phyloP scores from a whole-genome alignment of 2,797 vertebrate species.

The Sciurus carolinensis region DNA sequence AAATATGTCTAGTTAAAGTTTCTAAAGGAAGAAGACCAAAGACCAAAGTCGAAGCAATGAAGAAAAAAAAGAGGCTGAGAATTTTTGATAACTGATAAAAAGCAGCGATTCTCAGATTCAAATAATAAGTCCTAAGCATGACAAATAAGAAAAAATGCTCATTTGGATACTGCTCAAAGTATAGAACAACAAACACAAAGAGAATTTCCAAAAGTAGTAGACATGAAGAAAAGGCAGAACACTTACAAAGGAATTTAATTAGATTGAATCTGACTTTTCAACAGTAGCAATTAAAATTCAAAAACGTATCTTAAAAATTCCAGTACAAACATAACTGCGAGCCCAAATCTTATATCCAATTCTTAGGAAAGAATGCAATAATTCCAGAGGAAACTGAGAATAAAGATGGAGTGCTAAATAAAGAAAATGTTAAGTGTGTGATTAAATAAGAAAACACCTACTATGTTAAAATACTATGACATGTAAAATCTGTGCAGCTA shows the following conservation, averaged over 20 bases:
- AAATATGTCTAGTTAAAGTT: neutral
- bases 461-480: neutral
- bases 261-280: neutral
- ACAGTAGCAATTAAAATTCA: neutral
- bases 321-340: neutral
- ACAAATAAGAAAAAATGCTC: neutral
- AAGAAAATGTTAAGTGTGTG: neutral
- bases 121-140: neutral
- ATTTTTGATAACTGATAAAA: neutral
- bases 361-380: neutral
- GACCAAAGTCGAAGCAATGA: neutral
- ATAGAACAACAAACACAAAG: neutral
- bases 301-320: neutral
- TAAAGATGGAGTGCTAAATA: slow-evolving; percentile 5
- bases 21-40: neutral
- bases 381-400: neutral
- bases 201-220: neutral
- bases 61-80: neutral
- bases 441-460: neutral
- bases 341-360: neutral
- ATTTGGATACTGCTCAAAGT: neutral
- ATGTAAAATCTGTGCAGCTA: neutral
- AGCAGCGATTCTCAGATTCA: neutral
- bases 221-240: neutral
- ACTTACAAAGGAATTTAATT: neutral